Evolutionary conservation across 2,113 vertebrate species (phyloP), one percentile per base, ranked within the genome.

Genomic region (Callipepla squamata): DNA sequence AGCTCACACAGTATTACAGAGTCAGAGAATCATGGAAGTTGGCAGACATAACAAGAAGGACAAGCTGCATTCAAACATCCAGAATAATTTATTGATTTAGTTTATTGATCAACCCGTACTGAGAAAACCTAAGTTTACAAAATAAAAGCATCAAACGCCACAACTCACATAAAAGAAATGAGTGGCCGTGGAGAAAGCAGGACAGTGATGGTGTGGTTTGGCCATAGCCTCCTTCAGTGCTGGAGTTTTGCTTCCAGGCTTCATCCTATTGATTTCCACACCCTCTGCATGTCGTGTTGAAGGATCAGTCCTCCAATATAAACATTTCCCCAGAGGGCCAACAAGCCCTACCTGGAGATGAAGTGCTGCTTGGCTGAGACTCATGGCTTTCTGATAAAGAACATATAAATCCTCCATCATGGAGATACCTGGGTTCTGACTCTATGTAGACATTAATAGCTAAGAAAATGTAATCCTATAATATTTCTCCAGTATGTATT

Each of bases 391-490:
- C 13, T 12, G 5, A 45, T 21, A 34, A 51, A 34, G 22, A 36
- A 40, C 2, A 0, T 21, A 6, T 2, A 40, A 8, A 45, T 13
- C 69, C 80, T 34, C 38, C 1, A 0, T 36, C 47, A n/a, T 25
- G 32, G 69, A 77, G 32, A 48, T 36, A 36, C 53, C 36, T 51
- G 65, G 7, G 23, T 45, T 85, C 80, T 73, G 47, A 9, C 12
- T 48, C 23, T 38, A 2, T 14, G 25, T 69, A 59, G 32, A 45
- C 47, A 19, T 32, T 18, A 53, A 65, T 25, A 84, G 38, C 38
- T 59, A 42, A 26, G 59, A 85, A 50, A 80, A 62, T 50, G 17
- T 80, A 91, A 76, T 10, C 17, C 20, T 13, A 2, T 45, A 44
- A 20, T 34, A 62, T 14, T 9, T 45, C 14, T 20, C 32, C 62